phyloP scores from a whole-genome alignment of 53 echinoderm and acorn worm species.

The Echinometra lucunter region DNA sequence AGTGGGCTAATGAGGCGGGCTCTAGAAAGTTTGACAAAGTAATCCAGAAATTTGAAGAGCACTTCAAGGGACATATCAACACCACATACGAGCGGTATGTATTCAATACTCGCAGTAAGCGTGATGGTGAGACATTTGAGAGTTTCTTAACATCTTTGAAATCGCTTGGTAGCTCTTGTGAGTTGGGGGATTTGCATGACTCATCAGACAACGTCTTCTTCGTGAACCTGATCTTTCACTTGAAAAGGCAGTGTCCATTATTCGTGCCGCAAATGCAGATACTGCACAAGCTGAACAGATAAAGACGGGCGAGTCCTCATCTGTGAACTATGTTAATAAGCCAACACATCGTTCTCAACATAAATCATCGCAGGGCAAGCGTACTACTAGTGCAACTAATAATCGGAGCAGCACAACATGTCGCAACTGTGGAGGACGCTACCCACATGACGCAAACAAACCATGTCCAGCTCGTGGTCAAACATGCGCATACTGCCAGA shows the following conservation, averaged over 20 bases:
- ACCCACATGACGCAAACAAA: background rate
- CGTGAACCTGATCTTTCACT: background rate
- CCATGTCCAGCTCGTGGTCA: conserved; percentile 38
- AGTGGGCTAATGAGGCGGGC: conserved; percentile 58
- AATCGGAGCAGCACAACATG: background rate
- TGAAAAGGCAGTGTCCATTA: conserved; percentile 10
- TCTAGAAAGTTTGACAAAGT: conserved; percentile 62
- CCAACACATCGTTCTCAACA: background rate
- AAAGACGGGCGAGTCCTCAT: background rate
- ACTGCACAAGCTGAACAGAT: background rate
- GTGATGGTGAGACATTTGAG: conserved; percentile 75
- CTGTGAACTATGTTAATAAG: conserved; percentile 33
- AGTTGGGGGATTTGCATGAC: background rate
- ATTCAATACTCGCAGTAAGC: conserved; percentile 74
- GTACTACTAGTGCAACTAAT: background rate
- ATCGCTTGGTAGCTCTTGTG: conserved; percentile 67
- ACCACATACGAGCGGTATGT: conserved; percentile 77
- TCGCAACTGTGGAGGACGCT: conserved; percentile 6
- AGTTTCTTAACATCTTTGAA: conserved; percentile 66
- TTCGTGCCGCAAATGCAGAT: conserved; percentile 22
- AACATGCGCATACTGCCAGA: background rate
- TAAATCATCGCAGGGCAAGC: background rate
- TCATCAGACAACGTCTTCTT: conserved; percentile 34
- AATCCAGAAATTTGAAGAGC: conserved; percentile 70
- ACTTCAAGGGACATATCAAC: conserved; percentile 73